These are phyloP conservation scores for Meteorus colon DNA, from an alignment of 2,888 invertebrate species.

Conservation along the genomic window DNA sequence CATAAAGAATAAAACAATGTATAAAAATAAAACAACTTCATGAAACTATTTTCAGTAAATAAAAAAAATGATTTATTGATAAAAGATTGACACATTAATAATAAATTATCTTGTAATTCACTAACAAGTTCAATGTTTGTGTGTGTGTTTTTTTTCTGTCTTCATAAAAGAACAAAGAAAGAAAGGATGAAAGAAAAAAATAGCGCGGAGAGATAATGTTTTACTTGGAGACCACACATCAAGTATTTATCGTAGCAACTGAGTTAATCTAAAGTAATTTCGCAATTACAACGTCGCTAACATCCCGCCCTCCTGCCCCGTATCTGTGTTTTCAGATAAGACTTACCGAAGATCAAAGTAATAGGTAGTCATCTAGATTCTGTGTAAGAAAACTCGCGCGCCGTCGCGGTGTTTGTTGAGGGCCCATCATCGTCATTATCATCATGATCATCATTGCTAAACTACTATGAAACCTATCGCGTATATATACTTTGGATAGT, in stretches of 20 bases:
- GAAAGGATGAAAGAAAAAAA: background rate
- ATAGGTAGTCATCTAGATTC: constrained; percentile 23
- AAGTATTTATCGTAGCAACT: constrained; percentile 17
- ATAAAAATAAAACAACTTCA: background rate
- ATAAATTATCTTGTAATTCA: constrained; percentile 27
- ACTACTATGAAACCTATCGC: background rate
- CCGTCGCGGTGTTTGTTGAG: background rate
- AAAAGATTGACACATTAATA: constrained; percentile 24
- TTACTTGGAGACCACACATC: constrained; percentile 32
- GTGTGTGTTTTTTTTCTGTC: background rate
- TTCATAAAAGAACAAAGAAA: constrained; percentile 19
- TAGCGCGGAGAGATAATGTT: background rate
- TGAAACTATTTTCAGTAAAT: background rate
- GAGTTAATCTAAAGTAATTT: constrained; percentile 50
- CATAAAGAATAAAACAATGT: background rate
- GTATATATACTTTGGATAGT: background rate
- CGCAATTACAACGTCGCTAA: constrained; percentile 58
- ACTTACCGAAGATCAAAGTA: constrained; percentile 22
- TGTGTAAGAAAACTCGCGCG: background rate
- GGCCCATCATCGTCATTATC: background rate
- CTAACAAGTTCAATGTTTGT: constrained; percentile 34
- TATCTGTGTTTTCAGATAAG: constrained; percentile 33
- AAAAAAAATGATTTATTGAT: no score
- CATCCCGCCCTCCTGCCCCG: constrained; percentile 31
- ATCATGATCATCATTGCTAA: background rate